phyloP scores from a whole-genome alignment of 2,797 vertebrate species.

The Loriculus beryllinus region DNA sequence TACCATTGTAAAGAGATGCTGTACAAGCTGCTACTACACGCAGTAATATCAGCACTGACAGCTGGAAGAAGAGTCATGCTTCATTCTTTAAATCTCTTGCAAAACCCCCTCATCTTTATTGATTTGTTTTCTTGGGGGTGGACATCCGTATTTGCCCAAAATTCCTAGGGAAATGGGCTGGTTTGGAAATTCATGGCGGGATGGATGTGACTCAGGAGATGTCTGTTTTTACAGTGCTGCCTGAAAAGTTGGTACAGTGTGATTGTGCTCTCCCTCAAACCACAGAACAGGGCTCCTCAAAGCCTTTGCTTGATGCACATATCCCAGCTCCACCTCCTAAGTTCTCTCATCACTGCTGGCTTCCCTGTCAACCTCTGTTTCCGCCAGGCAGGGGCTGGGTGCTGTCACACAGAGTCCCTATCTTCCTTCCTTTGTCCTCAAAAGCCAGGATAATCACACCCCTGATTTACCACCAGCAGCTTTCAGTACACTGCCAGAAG shows the following conservation, averaged over 20 bases:
- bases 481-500: neutral
- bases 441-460: neutral
- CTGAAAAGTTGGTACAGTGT: neutral
- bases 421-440: neutral
- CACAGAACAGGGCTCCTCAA: neutral
- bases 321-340: neutral
- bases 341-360: neutral
- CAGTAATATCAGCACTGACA: conserved; percentile 1
- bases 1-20: conserved; percentile 30
- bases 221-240: neutral
- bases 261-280: neutral
- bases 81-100: neutral
- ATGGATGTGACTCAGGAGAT: neutral
- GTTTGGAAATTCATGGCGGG: neutral
- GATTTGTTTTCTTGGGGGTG: neutral
- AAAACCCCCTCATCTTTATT: neutral
- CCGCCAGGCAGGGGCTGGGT: neutral
- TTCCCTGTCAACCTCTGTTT: neutral
- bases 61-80: neutral
- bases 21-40: neutral
- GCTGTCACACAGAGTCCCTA: neutral
- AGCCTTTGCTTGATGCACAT: neutral
- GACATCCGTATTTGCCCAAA: neutral
- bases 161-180: neutral
- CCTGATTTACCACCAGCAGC: neutral